Base-by-base conservation (phyloP, 2,797 vertebrate genomes). In the Momotus momota region DNA sequence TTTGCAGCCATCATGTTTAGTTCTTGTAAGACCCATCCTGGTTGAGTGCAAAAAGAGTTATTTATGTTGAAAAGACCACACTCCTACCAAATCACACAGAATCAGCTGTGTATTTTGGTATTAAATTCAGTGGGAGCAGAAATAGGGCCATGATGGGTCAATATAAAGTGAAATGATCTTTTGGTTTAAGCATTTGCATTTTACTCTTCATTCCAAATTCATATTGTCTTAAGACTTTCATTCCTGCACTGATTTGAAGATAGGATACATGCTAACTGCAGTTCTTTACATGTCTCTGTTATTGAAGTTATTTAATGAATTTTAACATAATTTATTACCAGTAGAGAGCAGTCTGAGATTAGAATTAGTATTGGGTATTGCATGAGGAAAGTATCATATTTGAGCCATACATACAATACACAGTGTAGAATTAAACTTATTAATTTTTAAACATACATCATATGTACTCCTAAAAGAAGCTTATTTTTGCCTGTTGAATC, bases 261-360 rank as follows among this genome's bases (percentile, higher is more conserved):
- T 0, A 83, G 65, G 33, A 15, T 61, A 25, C 10, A 31, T 41
- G 12, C 22, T 72, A 85, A 41, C 41, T 49, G 25, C 16, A 49
- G 48, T 19, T 48, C 16, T 88, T 88, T 48, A 22, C 29, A 12
- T 79, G 29, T 58, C 27, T 65, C 57, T 57, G 19, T 27, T 66
- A 46, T 48, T 94, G 70, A 61, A 21, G 21, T 31, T 94, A 86
- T 74, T 93, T 95, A 97, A 96, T 97, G 92, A 95, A 33, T 52
- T 92, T 97, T 95, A 94, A 73, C 87, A 82, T 97, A 95, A 97
- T 97, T 97, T 95, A 97, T 98, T 90, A 95, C 97, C 98, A 98
- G 97, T 94, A 98, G 97, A 97, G 97, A 97, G 97, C 97, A 98
- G 95, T 97, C 67, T 97, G 97, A 96, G 97, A 97, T 98, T 97